Percentiles rank a stretch among this genome's conserved stretches.
phyloP scores from a whole-genome alignment of 2,888 invertebrate species.

The Magallana nippona region DNA sequence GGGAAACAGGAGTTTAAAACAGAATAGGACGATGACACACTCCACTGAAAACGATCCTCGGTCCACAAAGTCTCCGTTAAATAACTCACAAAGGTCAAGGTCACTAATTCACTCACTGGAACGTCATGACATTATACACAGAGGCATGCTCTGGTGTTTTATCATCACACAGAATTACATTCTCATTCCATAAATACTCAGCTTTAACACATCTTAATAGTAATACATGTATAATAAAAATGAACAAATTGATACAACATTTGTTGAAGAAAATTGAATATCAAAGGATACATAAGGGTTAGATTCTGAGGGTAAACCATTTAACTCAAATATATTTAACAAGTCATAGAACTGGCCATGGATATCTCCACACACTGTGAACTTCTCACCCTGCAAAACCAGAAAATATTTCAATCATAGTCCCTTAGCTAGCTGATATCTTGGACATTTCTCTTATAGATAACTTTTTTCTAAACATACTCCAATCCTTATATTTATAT shows the following conservation, averaged over 20 bases:
- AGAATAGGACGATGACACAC: constrained; percentile 98
- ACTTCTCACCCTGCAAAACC: constrained; percentile 86
- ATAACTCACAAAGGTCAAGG: constrained; percentile 84
- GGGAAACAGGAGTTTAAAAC: constrained; percentile 97
- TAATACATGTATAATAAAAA: background rate
- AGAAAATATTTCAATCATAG: no score
- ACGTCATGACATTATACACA: background rate
- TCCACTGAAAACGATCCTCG: constrained; percentile 99
- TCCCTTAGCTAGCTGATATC: no score
- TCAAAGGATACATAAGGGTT: constrained; percentile 91
- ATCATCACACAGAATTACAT: background rate
- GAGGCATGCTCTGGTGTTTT: background rate
- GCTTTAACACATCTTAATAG: no score
- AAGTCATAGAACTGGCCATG: constrained; percentile 99
- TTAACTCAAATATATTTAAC: constrained; percentile 97
- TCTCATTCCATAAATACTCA: background rate
- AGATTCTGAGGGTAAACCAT: constrained; percentile 95
- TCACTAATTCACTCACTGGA: background rate
- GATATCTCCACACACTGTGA: constrained; percentile 99
- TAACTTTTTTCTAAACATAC: no score
- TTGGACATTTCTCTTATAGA: no score
- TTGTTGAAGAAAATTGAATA: no score
- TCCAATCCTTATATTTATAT: no score
- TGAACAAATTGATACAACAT: no score
- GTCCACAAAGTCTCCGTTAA: constrained; percentile 99